phyloP scores from a whole-genome alignment of 2,797 vertebrate species.

The Lacerta viridis region DNA sequence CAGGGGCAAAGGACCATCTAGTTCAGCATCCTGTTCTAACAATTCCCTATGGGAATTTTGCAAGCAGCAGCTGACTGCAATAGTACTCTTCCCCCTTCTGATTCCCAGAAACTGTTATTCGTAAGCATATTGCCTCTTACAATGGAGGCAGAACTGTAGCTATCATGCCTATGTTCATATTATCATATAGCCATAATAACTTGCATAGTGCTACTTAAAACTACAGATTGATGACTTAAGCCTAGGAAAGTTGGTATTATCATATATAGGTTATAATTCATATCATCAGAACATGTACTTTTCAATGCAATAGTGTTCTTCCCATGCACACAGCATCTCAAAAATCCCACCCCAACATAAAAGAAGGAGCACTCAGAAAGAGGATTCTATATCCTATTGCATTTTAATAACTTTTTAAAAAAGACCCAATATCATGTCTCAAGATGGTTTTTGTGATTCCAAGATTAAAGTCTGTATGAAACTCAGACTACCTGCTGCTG shows the following conservation, averaged over 20 bases:
- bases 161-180: too few species aligned
- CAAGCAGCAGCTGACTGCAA: too few species aligned
- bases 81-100: too few species aligned
- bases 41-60: too few species aligned
- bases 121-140: too few species aligned
- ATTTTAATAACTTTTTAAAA: not conserved
- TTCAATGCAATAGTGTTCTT: not conserved
- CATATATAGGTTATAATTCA: slow-evolving; percentile 21
- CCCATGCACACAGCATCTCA: not conserved
- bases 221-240: slow-evolving; percentile 24
- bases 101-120: too few species aligned
- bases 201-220: not conserved
- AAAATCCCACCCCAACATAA: accelerated
- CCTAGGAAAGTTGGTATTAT: slow-evolving; percentile 50
- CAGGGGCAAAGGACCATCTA: too few species aligned
- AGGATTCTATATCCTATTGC: slow-evolving; percentile 25
- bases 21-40: too few species aligned
- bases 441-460: not conserved
- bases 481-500: not conserved
- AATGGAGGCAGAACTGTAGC: too few species aligned
- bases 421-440: not conserved
- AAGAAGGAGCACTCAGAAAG: slow-evolving; percentile 1
- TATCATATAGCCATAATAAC: not conserved
- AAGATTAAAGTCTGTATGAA: not conserved
- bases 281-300: not conserved